Evolutionary conservation across 2,888 invertebrate genomes (phyloP), one percentile per base, ranked within the genome.

Genomic region (Sicus ferrugineus): DNA sequence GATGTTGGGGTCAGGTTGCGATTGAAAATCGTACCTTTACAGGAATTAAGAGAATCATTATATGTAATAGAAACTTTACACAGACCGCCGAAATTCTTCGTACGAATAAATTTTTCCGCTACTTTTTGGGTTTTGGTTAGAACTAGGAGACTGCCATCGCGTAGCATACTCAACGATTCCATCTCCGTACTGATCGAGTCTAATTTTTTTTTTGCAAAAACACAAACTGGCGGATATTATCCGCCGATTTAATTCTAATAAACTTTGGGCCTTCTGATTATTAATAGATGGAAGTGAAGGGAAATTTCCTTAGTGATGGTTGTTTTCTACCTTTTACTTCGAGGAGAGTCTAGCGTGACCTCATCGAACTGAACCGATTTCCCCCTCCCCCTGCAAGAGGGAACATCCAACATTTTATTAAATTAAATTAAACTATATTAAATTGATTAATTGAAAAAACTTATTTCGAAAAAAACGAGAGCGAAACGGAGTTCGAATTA

Each of bases 61-160:
- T 26, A 28, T 2, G 50, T 5, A 14, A 63, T 63, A 7, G 26
- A 30, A n/a, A 63, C 59, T 3, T 34, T 3, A 38, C 34, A 61
- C 21, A 61, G 6, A 9, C 21, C 38, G 16, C 61, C 61, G 34
- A 61, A 38, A 38, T 61, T 61, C 19, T 61, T 61, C 3, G 34
- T 21, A 4, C 9, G 2, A 38, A 31, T 6, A 4, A 59, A 34
- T 23, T 59, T 59, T 16, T 34, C n/a, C 2, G 59, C 34, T 6
- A 59, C n/a, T 7, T 34, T 34, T 38, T 19, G 23, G 30, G 30
- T 19, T 31, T 59, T 58, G 6, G 67, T 67, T 21, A 46, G 46
- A 7, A 67, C 28, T 30, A 59, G 46, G 26, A 30, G 3, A 19
- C 50, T 50, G 31, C 50, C 64, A 11, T 64, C 64, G 21, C 64